Conservation (phyloP, 2,113 vertebrate genomes). For the Hemiprocne comata region DNA sequence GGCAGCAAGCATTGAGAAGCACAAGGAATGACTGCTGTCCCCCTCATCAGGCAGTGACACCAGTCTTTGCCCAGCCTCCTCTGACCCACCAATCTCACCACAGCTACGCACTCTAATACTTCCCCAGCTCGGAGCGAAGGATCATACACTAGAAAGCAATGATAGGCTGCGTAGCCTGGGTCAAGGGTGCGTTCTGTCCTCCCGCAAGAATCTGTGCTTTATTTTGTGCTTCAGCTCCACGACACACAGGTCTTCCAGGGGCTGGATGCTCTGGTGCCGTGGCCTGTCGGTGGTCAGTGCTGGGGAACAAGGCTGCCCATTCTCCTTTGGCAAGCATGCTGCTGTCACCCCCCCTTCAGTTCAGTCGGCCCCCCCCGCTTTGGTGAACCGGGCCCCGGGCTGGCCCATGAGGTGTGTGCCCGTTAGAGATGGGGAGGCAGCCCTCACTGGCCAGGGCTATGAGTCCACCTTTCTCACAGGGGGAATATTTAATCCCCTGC, state of each 20-base stretch:
- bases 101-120: no score
- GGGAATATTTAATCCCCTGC: rapidly evolving
- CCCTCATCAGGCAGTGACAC: no score
- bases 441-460: rapidly evolving
- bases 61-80: background rate
- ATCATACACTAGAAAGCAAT: rapidly evolving
- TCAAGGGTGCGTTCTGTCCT: background rate
- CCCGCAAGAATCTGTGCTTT: rapidly evolving
- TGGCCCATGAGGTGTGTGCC: rapidly evolving
- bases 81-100: background rate
- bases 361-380: no score
- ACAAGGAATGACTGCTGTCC: background rate
- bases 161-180: rapidly evolving
- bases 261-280: rapidly evolving
- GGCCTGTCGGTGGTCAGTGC: no score
- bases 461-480: background rate
- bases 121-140: background rate
- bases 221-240: background rate
- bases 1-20: background rate
- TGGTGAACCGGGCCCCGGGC: rapidly evolving
- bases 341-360: background rate
- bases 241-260: background rate
- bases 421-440: rapidly evolving
- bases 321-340: background rate
- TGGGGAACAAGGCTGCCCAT: rapidly evolving